These are phyloP conservation scores for Acrobasis repandana DNA, from an alignment of 2,888 invertebrate species.

Conservation along the genomic window DNA sequence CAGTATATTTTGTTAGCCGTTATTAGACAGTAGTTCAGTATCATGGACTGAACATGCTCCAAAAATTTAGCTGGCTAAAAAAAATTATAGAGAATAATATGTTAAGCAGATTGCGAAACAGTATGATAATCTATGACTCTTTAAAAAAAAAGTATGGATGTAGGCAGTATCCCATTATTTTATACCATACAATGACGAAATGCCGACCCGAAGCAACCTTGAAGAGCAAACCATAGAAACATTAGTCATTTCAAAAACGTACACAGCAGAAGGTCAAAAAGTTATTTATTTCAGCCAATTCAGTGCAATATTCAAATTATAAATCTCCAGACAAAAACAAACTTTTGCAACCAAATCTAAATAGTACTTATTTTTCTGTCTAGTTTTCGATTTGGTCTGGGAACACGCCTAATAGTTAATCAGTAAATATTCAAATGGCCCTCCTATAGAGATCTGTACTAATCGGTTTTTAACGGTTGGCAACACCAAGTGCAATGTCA, in stretches of 20 bases:
- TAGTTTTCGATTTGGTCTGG: slow-evolving; percentile 16
- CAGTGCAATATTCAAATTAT: slow-evolving; percentile 11
- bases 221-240: background rate
- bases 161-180: too few relatives aligned
- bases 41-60: too few relatives aligned
- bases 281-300: background rate
- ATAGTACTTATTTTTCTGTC: background rate
- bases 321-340: background rate
- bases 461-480: slow-evolving; percentile 20
- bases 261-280: background rate
- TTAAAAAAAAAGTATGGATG: too few relatives aligned
- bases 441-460: slow-evolving; percentile 2
- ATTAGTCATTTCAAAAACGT: background rate
- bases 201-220: background rate
- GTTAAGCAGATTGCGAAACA: too few relatives aligned
- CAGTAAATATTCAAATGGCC: slow-evolving; percentile 8
- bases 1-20: too few relatives aligned
- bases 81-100: too few relatives aligned
- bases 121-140: too few relatives aligned
- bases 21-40: too few relatives aligned
- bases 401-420: slow-evolving; percentile 1
- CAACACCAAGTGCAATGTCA: background rate
- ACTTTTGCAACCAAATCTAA: slow-evolving; percentile 8
- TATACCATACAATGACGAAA: background rate
- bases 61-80: too few relatives aligned